A percentile compares a stretch with the other conserved stretches of the same genome.
Evolutionary conservation across 2,888 invertebrate genomes (phyloP).

Genomic region (Ophion ventricosus): DNA sequence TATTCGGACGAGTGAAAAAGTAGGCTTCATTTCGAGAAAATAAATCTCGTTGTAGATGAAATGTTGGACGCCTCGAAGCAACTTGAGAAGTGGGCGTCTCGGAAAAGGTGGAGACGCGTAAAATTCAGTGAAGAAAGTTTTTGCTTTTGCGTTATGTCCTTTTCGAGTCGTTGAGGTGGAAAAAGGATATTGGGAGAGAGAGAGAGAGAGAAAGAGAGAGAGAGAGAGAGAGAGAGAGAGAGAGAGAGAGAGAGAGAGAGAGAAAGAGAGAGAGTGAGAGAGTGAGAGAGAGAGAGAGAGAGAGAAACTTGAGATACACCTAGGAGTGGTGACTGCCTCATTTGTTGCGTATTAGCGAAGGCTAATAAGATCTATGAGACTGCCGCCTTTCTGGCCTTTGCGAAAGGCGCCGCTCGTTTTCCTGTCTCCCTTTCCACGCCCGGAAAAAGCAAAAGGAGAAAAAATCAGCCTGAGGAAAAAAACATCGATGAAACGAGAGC

Average conservation of each 20-base stretch:
- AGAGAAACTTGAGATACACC: constrained; percentile 30
- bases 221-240: constrained; percentile 3
- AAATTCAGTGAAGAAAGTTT: constrained; percentile 26
- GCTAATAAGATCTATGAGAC: constrained; percentile 76
- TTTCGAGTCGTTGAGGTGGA: constrained; percentile 1
- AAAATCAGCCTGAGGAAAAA: constrained; percentile 28
- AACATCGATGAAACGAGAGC: constrained; percentile 47
- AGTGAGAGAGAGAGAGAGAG: constrained; percentile 17
- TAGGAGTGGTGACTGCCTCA: constrained; percentile 68
- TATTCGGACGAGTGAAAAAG: too few species aligned
- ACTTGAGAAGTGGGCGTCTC: constrained; percentile 29
- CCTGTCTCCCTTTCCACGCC: constrained; percentile 26
- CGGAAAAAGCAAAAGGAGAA: constrained; percentile 35
- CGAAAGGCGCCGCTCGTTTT: constrained; percentile 56
- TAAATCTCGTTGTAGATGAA: constrained; percentile 45
- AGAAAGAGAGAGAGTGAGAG: constrained; percentile 29
- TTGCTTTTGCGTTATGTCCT: constrained; percentile 12
- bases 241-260: constrained; percentile 20
- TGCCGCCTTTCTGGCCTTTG: constrained; percentile 71
- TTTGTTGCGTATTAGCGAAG: constrained; percentile 78
- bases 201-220: too few species aligned
- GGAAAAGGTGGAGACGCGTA: constrained; percentile 32
- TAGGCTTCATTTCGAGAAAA: too few species aligned
- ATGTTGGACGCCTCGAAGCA: constrained; percentile 24
- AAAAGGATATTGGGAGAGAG: neutral